Base-by-base conservation (phyloP, 2,888 invertebrate species). In the Meiosimyza platycephala region DNA sequence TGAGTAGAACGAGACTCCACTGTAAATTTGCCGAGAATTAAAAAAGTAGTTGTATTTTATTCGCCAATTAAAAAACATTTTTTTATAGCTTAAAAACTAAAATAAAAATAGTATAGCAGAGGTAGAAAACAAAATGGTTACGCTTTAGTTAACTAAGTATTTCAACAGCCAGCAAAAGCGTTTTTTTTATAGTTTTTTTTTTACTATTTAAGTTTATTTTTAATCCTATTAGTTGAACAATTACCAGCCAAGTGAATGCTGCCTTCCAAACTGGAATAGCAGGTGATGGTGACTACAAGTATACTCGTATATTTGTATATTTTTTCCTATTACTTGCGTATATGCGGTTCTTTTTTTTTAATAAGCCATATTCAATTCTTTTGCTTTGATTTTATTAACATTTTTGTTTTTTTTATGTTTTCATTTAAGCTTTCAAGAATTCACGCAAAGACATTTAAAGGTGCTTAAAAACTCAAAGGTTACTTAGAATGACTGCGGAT, bases 141-240 rank as follows among this genome's bases (percentile, higher is more conserved):
- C 62, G 62, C 62, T 62, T 62, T 62, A 16, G 62, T 62, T 62
- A 22, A 33, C 62, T 62, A 47, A 62, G 47, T 47, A 47, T 33
- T 62, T 62, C 16, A 40, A 40, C 40, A 40, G 40, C 40, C 40
- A 40, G 40, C 40, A 40, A 40, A 40, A 40, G 40, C 40, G 40
- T 40, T 40, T 40, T 40, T 40, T 33, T 33, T n/a, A 7, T 60
- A 22, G 22, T 60, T 60, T 33, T 40, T 62, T 33, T 62, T 33
- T 62, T 33, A 62, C 22, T 28, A 47, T 62, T 62, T 62, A 47
- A 40, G 40, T 40, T 40, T 40, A 40, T 62, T 62, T 62, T 47
- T 62, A 33, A 47, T 62, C 62, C 62, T 40, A 33, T 62, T 62
- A 40, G 62, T 62, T 62, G 33, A 57, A 18, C 57, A 57, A 57